Base-by-base conservation (phyloP, 1,140 invertebrate genomes). In the Tachypleus tridentatus region DNA sequence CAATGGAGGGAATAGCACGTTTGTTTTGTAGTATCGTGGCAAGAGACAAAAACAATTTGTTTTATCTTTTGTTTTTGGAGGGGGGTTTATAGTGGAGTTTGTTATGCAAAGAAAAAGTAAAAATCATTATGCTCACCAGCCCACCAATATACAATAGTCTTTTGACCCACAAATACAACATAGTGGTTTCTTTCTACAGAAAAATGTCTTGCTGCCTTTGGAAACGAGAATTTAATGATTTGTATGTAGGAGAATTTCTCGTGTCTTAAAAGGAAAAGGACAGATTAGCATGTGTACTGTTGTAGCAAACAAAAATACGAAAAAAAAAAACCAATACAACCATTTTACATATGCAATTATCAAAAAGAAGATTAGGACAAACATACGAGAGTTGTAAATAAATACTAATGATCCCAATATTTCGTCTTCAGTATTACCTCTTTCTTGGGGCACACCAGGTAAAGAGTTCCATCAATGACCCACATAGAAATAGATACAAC, bases 101-200 rank as follows among this genome's bases (percentile, higher is more conserved):
- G 29, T 29, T 7, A n/a, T 54, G 53, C n/a, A n/a, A 54, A 54
- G 53, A 54, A 54, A 54, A 9, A n/a, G 53, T 8, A 54, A 54
- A 54, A 54, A 54, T n/a, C 8, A 54, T 54, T 4, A 51, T 51
- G 62, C 64, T 66, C 60, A 66, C 64, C 63, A 8, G 64, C 49
- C 64, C 64, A 66, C 64, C 64, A 66, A 51, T 62, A 62, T 3
- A 66, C 63, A 5, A 49, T 49, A 1, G 64, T 58, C 5, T 66
- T 51, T 6, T 9, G 5, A 3, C 6, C 47, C 4, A 60, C 64
- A 60, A 66, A 62, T 4, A 62, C 60, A 8, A 63, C 9, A 7
- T 66, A 66, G 8, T 61, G 58, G 11, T 61, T 62, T 6, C 51
- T 49, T n/a, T 49, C 51, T 9, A 56, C 57, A 60, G 49, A 62